Evolutionary conservation across 2,113 vertebrate genomes (phyloP).

Genomic region (Phainopepla nitens): DNA sequence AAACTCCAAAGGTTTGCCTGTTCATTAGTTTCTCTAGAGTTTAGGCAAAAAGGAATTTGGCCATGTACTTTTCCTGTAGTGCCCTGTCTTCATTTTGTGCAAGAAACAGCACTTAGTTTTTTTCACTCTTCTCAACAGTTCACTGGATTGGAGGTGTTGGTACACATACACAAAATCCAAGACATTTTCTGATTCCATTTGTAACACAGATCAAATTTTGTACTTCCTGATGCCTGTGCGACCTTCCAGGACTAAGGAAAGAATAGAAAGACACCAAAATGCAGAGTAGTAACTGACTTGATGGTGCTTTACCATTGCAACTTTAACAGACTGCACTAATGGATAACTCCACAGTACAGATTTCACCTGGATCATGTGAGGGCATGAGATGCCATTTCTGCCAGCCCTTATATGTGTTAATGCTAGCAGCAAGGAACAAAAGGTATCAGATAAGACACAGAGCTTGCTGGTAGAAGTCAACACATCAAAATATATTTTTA

Average conservation of each 20-base stretch:
- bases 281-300: background rate
- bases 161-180: background rate
- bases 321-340: background rate
- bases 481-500: conserved; percentile 7
- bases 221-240: background rate
- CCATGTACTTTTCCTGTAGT: background rate
- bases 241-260: background rate
- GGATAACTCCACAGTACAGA: background rate
- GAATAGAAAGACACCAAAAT: background rate
- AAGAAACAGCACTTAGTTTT: background rate
- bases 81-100: background rate
- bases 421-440: background rate
- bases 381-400: background rate
- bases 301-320: background rate
- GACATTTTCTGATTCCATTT: background rate
- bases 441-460: background rate
- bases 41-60: background rate
- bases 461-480: conserved; percentile 20
- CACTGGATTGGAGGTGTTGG: background rate
- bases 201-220: background rate
- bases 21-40: background rate
- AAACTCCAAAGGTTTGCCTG: background rate
- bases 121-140: background rate
- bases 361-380: background rate
- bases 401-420: background rate